Evolutionary conservation across 2,797 vertebrate species (phyloP), one percentile per base, ranked within the genome.

Genomic region (Clamator glandarius): DNA sequence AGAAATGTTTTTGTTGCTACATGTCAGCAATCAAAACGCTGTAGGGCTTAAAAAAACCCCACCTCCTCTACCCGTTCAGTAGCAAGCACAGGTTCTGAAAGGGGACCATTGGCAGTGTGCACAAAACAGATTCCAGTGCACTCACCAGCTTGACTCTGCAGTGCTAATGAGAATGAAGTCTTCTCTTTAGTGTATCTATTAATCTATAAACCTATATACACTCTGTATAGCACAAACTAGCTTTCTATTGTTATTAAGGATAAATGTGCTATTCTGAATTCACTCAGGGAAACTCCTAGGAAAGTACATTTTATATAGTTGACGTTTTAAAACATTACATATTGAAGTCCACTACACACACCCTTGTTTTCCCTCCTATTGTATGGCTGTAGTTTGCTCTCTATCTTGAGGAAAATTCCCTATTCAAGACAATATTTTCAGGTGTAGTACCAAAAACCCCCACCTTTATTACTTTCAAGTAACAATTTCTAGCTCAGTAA

Each of bases 101-200:
- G 26, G 19, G 25, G 23, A 7, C 52, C 6, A 20, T 3, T 0
- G 0, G n/a, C 67, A 50, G 31, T 12, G 8, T 8, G 19, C 10
- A 2, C 6, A 35, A 23, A 12, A 21, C 15, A 31, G 24, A 39
- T 35, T 26, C 39, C 23, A 23, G 25, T 1, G 20, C 19, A 8
- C 16, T 24, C 39, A 11, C 18, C 26, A 52, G 28, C 55, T 52
- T 21, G 31, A 11, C 35, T 67, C 78, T n/a, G 39, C 25, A 19
- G 19, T 3, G 31, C 44, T 35, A 55, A 28, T 4, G 8, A 39
- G 15, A 87, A 24, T n/a, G 35, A 68, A 55, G 25, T 18, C 26
- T 67, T 51, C 54, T n/a, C 15, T 48, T 80, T 23, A 62, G 62
- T 13, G 5, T 5, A 42, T 16, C 59, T 68, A 17, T 73, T 72